Conservation (phyloP, 2,797 vertebrate genomes). For the Malurus leucopterus region DNA sequence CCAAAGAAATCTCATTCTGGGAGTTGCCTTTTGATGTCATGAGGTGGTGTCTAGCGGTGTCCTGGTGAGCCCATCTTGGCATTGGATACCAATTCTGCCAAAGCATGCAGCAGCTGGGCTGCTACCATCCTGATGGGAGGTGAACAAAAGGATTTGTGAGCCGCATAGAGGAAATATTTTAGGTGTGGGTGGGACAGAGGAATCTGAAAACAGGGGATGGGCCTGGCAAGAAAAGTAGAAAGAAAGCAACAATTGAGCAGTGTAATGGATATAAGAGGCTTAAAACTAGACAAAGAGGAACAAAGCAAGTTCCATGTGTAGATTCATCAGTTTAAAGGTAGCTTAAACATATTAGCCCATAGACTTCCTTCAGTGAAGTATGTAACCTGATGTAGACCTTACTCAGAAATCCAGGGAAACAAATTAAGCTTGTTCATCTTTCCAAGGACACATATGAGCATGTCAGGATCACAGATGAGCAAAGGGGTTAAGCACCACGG, state of each 20-base stretch:
- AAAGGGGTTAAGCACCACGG: neutral
- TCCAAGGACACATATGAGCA: neutral
- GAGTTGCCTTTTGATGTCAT: neutral
- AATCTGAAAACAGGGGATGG: neutral
- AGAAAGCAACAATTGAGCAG: neutral
- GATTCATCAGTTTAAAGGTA: neutral
- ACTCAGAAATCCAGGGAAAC: neutral
- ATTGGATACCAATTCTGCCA: neutral
- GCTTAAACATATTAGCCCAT: neutral
- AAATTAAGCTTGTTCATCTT: neutral
- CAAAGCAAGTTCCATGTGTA: neutral
- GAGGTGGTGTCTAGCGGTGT: neutral
- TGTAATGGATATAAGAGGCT: neutral
- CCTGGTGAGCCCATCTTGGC: neutral
- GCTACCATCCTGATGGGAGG: neutral
- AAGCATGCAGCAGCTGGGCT: neutral
- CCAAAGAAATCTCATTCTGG: neutral
- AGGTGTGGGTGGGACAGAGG: neutral
- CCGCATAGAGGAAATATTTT: rapidly evolving
- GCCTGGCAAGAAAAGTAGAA: neutral
- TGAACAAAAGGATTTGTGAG: neutral
- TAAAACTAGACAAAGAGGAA: neutral
- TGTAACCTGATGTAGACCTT: neutral
- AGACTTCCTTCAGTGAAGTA: neutral
- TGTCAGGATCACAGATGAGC: neutral